Conservation (phyloP, 2,888 invertebrate species). For the Portevinia maculata region DNA sequence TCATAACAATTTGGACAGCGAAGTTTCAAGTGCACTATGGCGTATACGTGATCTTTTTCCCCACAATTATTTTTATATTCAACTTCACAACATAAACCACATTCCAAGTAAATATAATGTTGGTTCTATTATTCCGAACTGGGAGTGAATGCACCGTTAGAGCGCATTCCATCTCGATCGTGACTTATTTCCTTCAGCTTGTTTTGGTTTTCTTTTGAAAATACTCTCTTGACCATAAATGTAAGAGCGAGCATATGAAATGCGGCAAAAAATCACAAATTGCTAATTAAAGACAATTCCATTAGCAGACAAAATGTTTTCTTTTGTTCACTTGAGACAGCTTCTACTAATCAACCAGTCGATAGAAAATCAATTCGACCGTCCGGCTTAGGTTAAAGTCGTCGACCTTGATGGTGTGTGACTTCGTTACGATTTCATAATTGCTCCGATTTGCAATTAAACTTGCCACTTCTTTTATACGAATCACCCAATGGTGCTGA, state of each 20-base stretch:
- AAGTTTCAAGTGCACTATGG: slow-evolving; percentile 19
- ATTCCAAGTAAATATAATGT: slow-evolving; percentile 7
- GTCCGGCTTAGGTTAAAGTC: slow-evolving; percentile 54
- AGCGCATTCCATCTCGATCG: slow-evolving; percentile 29
- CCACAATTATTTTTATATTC: slow-evolving; percentile 23
- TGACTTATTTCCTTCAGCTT: slow-evolving; percentile 20
- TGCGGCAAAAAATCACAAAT: slow-evolving; percentile 5
- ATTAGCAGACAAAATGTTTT: slow-evolving; percentile 10
- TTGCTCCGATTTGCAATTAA: slow-evolving; percentile 57
- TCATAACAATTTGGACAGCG: too few relatives aligned
- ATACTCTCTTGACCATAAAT: slow-evolving; percentile 31
- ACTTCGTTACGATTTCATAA: slow-evolving; percentile 43
- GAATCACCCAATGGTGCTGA: slow-evolving; percentile 7
- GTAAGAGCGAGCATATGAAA: neutral
- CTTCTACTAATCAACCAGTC: slow-evolving; percentile 5
- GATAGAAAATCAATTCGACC: slow-evolving; percentile 19
- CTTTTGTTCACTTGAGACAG: neutral
- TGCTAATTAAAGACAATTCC: slow-evolving; percentile 22
- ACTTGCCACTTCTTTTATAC: slow-evolving; percentile 28
- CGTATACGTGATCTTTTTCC: slow-evolving; percentile 28
- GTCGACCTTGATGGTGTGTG: slow-evolving; percentile 65
- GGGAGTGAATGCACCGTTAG: slow-evolving; percentile 30
- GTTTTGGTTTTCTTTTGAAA: slow-evolving; percentile 17
- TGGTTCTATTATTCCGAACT: slow-evolving; percentile 18
- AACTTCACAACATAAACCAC: slow-evolving; percentile 28